Evolutionary conservation across 2,888 invertebrate species (phyloP).

Genomic region (Tetragonisca angustula): DNA sequence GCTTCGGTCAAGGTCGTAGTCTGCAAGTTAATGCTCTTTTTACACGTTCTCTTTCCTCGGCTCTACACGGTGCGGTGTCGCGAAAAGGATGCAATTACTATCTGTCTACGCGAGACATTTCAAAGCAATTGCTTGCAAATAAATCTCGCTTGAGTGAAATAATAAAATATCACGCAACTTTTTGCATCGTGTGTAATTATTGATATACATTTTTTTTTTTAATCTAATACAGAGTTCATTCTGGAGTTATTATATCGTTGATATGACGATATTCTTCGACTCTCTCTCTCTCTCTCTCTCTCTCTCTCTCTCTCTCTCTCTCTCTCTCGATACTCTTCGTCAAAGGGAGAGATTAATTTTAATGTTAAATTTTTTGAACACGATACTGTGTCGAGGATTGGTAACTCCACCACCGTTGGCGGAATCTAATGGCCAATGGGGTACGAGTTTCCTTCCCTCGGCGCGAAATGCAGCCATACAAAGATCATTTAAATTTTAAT

Average conservation of each 20-base stretch:
- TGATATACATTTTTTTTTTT: neutral
- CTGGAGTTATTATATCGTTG: neutral
- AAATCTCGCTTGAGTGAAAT: neutral
- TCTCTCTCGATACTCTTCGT: neutral
- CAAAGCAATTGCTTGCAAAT: neutral
- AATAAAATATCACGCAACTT: neutral
- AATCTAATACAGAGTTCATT: neutral
- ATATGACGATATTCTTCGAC: neutral
- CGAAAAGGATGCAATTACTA: constrained; percentile 49
- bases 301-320: too few relatives aligned
- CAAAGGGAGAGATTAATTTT: neutral
- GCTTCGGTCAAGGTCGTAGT: constrained; percentile 82
- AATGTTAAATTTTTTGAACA: constrained; percentile 8
- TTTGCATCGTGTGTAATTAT: neutral
- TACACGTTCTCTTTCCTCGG: constrained; percentile 75
- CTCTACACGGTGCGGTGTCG: constrained; percentile 77
- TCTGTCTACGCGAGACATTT: neutral
- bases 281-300: too few relatives aligned
- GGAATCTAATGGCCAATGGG: constrained; percentile 88
- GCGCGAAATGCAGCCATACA: constrained; percentile 66
- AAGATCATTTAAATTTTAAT: constrained; percentile 14
- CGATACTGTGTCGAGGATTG: constrained; percentile 85
- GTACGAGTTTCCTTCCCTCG: constrained; percentile 91
- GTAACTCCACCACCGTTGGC: constrained; percentile 96
- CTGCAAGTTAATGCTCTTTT: constrained; percentile 78